These are phyloP conservation scores for Rhynchotus rufescens DNA, from an alignment of 2,797 vertebrate genomes.

Conservation along the genomic window DNA sequence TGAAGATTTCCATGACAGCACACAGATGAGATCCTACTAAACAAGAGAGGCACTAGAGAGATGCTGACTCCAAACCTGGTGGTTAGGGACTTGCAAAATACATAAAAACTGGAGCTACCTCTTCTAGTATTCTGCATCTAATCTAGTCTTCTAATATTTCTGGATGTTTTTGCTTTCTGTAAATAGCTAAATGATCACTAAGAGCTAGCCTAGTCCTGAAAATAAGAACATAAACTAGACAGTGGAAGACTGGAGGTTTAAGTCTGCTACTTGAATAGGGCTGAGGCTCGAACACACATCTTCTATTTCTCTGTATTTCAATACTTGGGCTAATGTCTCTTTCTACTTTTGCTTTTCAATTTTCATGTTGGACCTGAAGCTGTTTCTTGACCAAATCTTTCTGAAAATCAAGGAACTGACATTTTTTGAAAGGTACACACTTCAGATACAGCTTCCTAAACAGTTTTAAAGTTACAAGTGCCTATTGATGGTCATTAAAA, in stretches of 20 bases:
- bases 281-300: neutral
- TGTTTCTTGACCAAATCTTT: neutral
- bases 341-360: neutral
- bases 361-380: neutral
- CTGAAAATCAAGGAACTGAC: fast-evolving
- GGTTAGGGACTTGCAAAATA: neutral
- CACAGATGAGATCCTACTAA: neutral
- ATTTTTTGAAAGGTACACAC: neutral
- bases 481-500: neutral
- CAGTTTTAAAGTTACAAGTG: neutral
- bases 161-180: neutral
- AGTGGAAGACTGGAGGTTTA: neutral
- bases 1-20: neutral
- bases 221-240: neutral
- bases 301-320: neutral
- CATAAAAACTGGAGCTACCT: neutral
- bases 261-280: neutral
- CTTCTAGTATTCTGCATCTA: neutral
- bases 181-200: neutral
- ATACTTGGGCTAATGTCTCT: neutral
- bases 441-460: neutral
- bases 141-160: neutral
- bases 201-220: neutral
- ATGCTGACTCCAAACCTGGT: neutral
- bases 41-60: neutral